Conservation (phyloP, 1,140 invertebrate genomes). For the Alviniconcha marisindica region DNA sequence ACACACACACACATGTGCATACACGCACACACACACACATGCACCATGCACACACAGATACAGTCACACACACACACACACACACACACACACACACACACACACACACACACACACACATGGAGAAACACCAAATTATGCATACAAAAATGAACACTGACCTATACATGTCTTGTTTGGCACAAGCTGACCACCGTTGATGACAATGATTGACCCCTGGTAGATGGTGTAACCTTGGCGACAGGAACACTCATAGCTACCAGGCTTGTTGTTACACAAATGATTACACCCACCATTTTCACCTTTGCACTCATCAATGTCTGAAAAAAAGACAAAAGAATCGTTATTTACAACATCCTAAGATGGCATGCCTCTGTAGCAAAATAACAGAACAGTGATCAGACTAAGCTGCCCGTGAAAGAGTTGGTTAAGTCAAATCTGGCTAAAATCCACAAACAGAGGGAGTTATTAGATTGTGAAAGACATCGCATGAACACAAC, state of each 20-base stretch:
- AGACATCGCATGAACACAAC: no score
- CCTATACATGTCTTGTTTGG: conserved; percentile 54
- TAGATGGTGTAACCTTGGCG: conserved; percentile 43
- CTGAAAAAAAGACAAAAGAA: conserved; percentile 56
- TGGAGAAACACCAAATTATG: neutral
- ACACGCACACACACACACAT: neutral
- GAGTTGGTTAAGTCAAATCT: no score
- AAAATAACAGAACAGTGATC: no score
- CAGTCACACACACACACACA: neutral
- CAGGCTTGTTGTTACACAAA: conserved; percentile 51
- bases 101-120: neutral
- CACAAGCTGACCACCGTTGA: conserved; percentile 37
- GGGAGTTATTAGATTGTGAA: no score
- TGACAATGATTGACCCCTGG: conserved; percentile 24
- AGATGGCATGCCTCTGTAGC: no score
- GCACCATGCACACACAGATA: neutral
- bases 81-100: neutral
- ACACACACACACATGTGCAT: neutral
- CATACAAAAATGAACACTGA: neutral
- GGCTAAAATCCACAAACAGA: no score
- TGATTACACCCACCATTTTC: conserved; percentile 76
- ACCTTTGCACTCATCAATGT: conserved; percentile 72
- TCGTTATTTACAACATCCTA: no score
- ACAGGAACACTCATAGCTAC: conserved; percentile 53
- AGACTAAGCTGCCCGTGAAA: no score